Base-by-base conservation (phyloP, 2,888 invertebrate genomes). In the Ctena decussata region DNA sequence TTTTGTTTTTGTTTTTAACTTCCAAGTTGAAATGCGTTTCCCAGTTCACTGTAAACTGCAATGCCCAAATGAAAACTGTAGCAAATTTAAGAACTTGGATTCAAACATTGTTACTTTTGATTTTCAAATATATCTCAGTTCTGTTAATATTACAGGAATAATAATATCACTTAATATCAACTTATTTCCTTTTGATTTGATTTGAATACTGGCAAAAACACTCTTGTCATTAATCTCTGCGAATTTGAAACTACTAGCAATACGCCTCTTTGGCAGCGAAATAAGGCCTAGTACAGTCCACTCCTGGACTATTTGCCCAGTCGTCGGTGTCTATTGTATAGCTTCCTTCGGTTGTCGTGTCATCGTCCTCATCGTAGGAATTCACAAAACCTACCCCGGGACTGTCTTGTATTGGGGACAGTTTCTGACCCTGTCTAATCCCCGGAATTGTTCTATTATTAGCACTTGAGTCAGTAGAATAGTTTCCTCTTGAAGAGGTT, bases 311-410 rank as follows among this genome's bases (percentile, higher is more conserved):
- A 53, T 80, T 86, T 78, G 76, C 74, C 86, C 89, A 89, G 82
- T 89, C 89, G 75, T 89, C 89, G 30, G 80, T 77, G 77, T 89
- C 89, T 65, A 89, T 89, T 24, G 89, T 89, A 65, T 89, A 89
- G 65, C 89, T 89, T 30, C 89, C 89, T 72, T 86, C 86, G 35
- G 89, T 89, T 37, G 89, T 89, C 8, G 89, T 89, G 49, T 89
- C 89, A 81, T 89, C 89, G 74, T 89, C 89, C 18, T 89, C 89
- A 60, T 89, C 86, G 72, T 89, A 89, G 71, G 89, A 89, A 84
- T 83, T 89, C 69, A 74, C 78, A 70, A 75, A 60, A 8, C 75
- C 75, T 46, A 75, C 70, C 46, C 72, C 76, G 3, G 84, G 32
- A 57, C 21, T 41, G 70, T 85, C 86, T 37, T 82, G 76, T n/a